These are phyloP conservation scores for Suncus etruscus DNA, from an alignment of 2,113 vertebrate genomes.

Conservation along the genomic window DNA sequence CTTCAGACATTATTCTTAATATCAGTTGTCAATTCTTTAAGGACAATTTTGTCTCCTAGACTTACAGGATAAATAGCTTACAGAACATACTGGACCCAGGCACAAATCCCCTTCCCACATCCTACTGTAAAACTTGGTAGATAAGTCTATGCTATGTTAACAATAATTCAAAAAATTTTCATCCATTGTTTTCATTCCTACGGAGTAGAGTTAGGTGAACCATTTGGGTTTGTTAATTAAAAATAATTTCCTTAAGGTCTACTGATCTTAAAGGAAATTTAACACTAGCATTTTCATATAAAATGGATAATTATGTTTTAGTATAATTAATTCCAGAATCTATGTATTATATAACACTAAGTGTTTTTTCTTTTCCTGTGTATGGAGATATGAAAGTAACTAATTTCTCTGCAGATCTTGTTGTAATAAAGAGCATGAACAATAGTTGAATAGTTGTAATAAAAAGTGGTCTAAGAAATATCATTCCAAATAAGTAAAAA, in stretches of 20 bases:
- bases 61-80: background rate
- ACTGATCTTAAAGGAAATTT: background rate
- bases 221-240: background rate
- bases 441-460: background rate
- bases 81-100: background rate
- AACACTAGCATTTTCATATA: background rate
- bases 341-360: no score
- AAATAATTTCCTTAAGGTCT: background rate
- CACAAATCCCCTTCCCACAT: background rate
- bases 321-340: no score
- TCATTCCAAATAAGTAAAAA: background rate
- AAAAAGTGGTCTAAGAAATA: background rate
- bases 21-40: background rate
- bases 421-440: background rate
- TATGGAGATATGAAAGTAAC: background rate
- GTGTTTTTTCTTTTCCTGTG: background rate
- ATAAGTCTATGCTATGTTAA: background rate
- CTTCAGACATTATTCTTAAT: background rate
- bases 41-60: background rate
- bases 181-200: background rate
- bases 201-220: background rate
- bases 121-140: background rate
- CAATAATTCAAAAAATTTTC: background rate
- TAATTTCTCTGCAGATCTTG: background rate
- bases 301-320: background rate